Evolutionary conservation across 2,113 vertebrate genomes (phyloP).

Genomic region (Onychostruthus taczanowskii): DNA sequence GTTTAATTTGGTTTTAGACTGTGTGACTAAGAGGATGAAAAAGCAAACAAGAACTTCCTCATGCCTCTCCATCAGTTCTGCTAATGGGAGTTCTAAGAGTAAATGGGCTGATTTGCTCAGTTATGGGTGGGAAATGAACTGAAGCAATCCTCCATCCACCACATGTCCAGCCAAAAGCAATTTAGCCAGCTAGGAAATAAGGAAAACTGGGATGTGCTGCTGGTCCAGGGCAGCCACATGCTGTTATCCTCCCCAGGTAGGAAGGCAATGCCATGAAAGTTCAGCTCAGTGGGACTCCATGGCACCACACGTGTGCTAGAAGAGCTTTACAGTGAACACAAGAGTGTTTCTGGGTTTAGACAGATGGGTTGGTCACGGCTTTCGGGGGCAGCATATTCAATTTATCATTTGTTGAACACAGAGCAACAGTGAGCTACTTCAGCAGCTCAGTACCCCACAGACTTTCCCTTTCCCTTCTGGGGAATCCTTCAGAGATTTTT

Average conservation of each 20-base stretch:
- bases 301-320: neutral
- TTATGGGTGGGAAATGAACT: neutral
- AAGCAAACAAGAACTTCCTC: conserved; percentile 26
- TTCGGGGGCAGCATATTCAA: neutral
- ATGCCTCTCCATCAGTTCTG: neutral
- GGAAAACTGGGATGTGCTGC: neutral
- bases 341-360: neutral
- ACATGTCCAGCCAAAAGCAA: neutral
- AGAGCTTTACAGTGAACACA: neutral
- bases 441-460: neutral
- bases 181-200: neutral
- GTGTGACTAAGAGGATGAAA: neutral
- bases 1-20: conserved; percentile 18
- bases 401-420: neutral
- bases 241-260: neutral
- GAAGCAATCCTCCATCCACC: neutral
- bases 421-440: neutral
- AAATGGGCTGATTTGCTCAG: neutral
- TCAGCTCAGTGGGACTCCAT: neutral
- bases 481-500: neutral
- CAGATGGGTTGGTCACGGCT: neutral
- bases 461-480: neutral
- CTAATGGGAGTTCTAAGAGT: neutral
- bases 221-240: neutral
- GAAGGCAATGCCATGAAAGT: neutral